Conservation (phyloP, 2,797 vertebrate genomes). For the Notolabrus celidotus region DNA sequence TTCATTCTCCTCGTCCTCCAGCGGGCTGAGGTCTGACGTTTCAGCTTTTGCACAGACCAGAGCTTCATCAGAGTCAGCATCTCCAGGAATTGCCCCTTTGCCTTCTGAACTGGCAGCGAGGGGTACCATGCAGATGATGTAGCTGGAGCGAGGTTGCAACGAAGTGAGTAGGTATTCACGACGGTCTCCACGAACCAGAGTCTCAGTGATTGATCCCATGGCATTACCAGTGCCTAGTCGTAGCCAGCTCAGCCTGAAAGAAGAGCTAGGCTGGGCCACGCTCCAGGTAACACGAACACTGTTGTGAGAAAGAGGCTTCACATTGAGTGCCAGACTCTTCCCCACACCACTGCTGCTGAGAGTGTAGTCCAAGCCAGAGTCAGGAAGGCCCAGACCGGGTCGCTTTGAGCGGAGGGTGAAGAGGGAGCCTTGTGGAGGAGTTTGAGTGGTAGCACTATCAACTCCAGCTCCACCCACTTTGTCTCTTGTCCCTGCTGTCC, state of each 20-base stretch:
- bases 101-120: slow-evolving; percentile 83
- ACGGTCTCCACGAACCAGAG: slow-evolving; percentile 91
- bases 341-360: slow-evolving; percentile 88
- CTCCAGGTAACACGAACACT: slow-evolving; percentile 94
- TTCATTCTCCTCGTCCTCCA: slow-evolving; percentile 83
- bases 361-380: slow-evolving; percentile 90
- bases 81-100: slow-evolving; percentile 75
- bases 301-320: slow-evolving; percentile 91
- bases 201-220: slow-evolving; percentile 94
- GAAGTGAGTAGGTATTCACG: slow-evolving; percentile 92
- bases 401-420: slow-evolving; percentile 92
- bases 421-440: slow-evolving; percentile 90
- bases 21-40: slow-evolving; percentile 83
- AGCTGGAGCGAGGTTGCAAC: slow-evolving; percentile 91
- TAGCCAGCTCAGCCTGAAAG: slow-evolving; percentile 93
- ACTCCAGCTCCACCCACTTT: slow-evolving; percentile 67
- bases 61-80: slow-evolving; percentile 87
- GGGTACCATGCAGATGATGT: slow-evolving; percentile 94
- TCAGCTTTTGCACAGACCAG: slow-evolving; percentile 94
- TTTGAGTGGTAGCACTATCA: slow-evolving; percentile 81
- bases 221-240: slow-evolving; percentile 89
- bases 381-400: slow-evolving; percentile 88
- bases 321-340: slow-evolving; percentile 90
- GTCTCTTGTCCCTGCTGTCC: slow-evolving; percentile 76
- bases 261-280: slow-evolving; percentile 88